Percentiles rank a stretch among this genome's conserved stretches.
These are phyloP conservation scores for Mythimna ferrago DNA, from an alignment of 2,888 invertebrate species.

Conservation along the genomic window DNA sequence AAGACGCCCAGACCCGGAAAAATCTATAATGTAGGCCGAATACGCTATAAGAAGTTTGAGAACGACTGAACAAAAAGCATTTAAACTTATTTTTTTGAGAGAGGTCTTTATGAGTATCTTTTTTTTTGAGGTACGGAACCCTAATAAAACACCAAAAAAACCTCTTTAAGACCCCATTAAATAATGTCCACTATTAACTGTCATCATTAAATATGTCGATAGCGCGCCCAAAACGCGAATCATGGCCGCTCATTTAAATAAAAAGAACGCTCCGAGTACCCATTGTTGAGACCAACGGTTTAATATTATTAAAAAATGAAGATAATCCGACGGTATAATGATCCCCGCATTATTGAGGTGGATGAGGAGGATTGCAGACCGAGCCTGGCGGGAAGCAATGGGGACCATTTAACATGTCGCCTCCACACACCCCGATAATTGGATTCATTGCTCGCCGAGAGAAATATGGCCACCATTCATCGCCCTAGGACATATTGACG, in stretches of 20 bases:
- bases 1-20: too few species aligned
- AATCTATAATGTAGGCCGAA: too few species aligned
- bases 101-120: too few species aligned
- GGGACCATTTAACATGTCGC: slow-evolving; percentile 85
- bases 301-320: slow-evolving; percentile 54
- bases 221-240: slow-evolving; percentile 33
- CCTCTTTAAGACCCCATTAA: slow-evolving; percentile 18
- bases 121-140: too few species aligned
- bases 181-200: slow-evolving; percentile 29
- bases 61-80: too few species aligned
- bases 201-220: slow-evolving; percentile 43
- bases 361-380: slow-evolving; percentile 55
- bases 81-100: too few species aligned
- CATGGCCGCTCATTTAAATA: slow-evolving; percentile 51
- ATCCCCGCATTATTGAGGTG: slow-evolving; percentile 68
- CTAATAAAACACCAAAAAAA: slow-evolving; percentile 1
- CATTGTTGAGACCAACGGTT: slow-evolving; percentile 42
- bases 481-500: slow-evolving; percentile 74
- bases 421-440: slow-evolving; percentile 83
- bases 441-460: slow-evolving; percentile 84
- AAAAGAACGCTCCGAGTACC: slow-evolving; percentile 34
- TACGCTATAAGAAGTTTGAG: too few species aligned
- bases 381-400: slow-evolving; percentile 73
- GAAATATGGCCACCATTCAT: slow-evolving; percentile 85
- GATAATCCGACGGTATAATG: slow-evolving; percentile 63